Evolutionary conservation across 92 coral and sea anemone genomes (phyloP), one percentile per base, ranked within the genome.

Genomic region (Porites lobata): DNA sequence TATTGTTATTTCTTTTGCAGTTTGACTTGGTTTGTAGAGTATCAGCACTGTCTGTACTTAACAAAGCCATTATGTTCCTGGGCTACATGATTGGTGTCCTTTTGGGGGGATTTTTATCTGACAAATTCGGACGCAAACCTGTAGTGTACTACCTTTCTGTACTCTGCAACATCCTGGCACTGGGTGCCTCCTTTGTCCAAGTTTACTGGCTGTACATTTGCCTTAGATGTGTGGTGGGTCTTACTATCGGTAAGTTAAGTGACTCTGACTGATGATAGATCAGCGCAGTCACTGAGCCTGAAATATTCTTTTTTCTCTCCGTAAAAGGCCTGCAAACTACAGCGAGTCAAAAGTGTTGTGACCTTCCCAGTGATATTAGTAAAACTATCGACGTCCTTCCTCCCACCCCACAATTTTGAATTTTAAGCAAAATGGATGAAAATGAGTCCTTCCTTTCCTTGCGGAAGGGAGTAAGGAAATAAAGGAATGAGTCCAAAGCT

Each of bases 21-120:
- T 93, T 90, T 90, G 94, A 93, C 80, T 66, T 93, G 79, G 96
- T 93, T 38, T 93, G 96, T 52, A 90, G 77, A 26, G 78, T 84
- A 7, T 92, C 92, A 6, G 82, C 91, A 26, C 80, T 91, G 9
- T 81, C 91, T 17, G 83, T 81, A 54, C 61, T 94, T 21, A 89
- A 92, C 70, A 91, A 85, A 76, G 70, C 92, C 71, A 81, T 94
- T 51, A 86, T 91, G 71, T 94, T 91, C 73, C 72, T 90, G 63
- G 96, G 94, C 70, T 85, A 61, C 74, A 29, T 90, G 66, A 73
- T 85, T 64, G 89, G 91, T 8, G 92, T 92, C 8, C 65, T 94
- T 56, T 78, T 90, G 24, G 89, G 93, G 6, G 93, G 94, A 1
- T 38, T 91, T 8, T 59, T 94, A 32, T 69, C 94, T 1, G 94